Conservation (phyloP, 2,797 vertebrate genomes). For the Danio jaintianensis region DNA sequence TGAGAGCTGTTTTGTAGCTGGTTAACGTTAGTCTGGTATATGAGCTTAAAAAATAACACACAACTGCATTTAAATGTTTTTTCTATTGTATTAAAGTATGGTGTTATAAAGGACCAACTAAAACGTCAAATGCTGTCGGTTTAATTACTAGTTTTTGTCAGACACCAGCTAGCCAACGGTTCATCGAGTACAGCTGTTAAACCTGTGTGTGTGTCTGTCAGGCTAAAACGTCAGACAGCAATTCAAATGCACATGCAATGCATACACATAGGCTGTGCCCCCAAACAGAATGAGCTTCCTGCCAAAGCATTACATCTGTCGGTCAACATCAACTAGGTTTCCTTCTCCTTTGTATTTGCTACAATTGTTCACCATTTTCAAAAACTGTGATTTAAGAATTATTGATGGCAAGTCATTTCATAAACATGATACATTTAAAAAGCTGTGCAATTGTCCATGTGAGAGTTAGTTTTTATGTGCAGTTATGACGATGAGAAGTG, state of each 20-base stretch:
- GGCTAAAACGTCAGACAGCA: neutral
- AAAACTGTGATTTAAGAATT: neutral
- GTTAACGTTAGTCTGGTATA: neutral
- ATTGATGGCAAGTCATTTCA: neutral
- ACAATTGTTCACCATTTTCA: neutral
- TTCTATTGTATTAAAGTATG: neutral
- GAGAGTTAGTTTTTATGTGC: neutral
- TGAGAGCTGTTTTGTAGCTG: neutral
- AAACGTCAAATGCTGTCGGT: neutral
- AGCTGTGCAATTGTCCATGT: neutral
- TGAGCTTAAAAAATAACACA: neutral
- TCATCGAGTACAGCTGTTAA: conserved; percentile 2
- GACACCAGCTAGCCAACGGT: neutral
- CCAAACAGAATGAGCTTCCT: neutral
- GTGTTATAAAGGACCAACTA: neutral
- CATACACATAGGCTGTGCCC: neutral
- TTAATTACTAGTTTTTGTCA: neutral
- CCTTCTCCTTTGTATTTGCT: neutral
- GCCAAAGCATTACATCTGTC: neutral
- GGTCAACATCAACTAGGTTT: neutral
- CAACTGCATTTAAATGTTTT: neutral
- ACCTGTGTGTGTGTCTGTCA: conserved; percentile 2
- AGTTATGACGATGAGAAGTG: neutral
- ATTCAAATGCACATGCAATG: neutral
- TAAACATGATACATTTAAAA: neutral